Evolutionary conservation across 2,113 vertebrate species (phyloP).

Genomic region (Anoura caudifer): DNA sequence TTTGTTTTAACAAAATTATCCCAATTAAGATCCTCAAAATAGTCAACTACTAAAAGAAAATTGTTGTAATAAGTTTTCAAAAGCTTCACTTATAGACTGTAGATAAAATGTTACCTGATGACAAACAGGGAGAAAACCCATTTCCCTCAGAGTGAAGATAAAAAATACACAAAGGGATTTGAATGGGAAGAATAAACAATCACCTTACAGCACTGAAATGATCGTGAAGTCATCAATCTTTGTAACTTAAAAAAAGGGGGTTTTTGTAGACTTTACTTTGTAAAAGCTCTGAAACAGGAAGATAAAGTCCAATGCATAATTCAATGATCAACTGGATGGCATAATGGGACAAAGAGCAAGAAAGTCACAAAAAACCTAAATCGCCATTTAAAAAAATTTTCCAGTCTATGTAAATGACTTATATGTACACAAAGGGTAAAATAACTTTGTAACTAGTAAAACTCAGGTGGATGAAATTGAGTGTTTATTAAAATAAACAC

Average conservation of each 20-base stretch:
- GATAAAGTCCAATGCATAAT: not conserved
- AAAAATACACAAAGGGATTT: not conserved
- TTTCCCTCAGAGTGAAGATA: not conserved
- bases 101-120: not conserved
- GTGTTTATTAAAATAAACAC: not conserved
- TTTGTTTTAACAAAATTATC: constrained; percentile 33
- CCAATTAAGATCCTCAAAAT: not conserved
- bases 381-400: not conserved
- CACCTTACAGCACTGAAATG: not conserved
- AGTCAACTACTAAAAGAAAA: not conserved
- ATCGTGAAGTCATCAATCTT: not conserved
- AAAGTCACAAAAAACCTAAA: constrained; percentile 19
- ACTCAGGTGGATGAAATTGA: not conserved
- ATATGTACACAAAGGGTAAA: not conserved
- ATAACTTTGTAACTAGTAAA: constrained; percentile 5
- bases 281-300: constrained; percentile 24
- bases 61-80: not conserved
- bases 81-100: not conserved
- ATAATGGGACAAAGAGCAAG: not conserved
- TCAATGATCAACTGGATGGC: not conserved
- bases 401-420: not conserved
- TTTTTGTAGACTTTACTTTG: not conserved
- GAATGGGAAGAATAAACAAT: not conserved
- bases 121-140: not conserved
- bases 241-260: not conserved